Evolutionary conservation across 2,797 vertebrate species (phyloP).

Genomic region (Lepidocolaptes lacrymiger): DNA sequence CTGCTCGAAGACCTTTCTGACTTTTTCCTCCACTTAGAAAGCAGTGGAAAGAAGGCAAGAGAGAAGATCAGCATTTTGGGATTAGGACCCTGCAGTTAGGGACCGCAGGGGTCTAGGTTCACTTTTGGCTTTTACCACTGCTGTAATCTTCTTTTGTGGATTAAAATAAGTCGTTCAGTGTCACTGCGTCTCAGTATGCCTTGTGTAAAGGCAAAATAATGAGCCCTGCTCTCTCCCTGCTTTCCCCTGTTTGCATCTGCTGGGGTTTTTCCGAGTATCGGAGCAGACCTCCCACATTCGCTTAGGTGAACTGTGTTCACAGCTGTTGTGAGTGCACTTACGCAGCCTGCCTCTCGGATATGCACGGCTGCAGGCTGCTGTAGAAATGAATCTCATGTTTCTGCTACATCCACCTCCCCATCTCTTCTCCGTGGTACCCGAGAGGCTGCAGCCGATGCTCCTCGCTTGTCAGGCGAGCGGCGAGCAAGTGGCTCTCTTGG

Average conservation of each 20-base stretch:
- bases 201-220: background rate
- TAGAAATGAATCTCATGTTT: fast-evolving
- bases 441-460: background rate
- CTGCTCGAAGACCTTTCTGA: background rate
- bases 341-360: fast-evolving
- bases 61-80: background rate
- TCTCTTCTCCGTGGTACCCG: background rate
- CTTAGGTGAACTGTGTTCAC: background rate
- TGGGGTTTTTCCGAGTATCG: fast-evolving
- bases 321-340: fast-evolving
- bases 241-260: background rate
- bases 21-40: background rate
- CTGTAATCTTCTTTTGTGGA: background rate
- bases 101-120: background rate
- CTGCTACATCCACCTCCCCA: background rate
- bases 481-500: background rate
- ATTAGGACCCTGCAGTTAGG: background rate
- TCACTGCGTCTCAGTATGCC: background rate
- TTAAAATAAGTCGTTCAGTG: background rate
- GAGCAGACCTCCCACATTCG: background rate
- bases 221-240: background rate
- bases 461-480: fast-evolving
- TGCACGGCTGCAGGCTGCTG: fast-evolving
- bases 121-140: background rate
- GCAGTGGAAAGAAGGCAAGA: background rate